A percentile compares a stretch with the other conserved stretches of the same genome.
phyloP scores from a whole-genome alignment of 2,888 invertebrate genomes.

The Pecten maximus region DNA sequence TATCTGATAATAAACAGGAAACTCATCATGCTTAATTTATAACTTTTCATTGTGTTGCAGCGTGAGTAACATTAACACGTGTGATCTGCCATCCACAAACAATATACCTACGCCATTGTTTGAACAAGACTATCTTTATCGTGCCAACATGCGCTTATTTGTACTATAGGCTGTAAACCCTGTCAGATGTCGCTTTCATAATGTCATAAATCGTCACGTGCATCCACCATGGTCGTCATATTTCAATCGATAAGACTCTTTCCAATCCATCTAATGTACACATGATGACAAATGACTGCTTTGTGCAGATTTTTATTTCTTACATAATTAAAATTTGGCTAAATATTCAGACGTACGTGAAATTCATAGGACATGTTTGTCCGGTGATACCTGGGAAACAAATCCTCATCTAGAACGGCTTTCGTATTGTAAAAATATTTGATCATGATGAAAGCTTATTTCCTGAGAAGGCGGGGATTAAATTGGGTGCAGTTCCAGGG shows the following conservation, averaged over 20 bases:
- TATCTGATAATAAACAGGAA: no score
- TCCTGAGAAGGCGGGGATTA: background rate
- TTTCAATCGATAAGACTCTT: background rate
- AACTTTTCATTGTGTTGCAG: no score
- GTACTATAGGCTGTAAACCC: no score
- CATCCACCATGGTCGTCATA: background rate
- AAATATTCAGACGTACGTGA: background rate
- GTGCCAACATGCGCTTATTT: no score
- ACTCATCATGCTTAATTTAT: no score
- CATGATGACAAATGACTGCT: background rate
- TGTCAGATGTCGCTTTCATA: no score
- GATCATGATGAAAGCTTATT: background rate
- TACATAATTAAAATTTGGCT: background rate
- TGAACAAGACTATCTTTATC: no score
- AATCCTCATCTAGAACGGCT: background rate
- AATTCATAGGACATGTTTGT: background rate
- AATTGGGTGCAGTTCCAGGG: background rate
- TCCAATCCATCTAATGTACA: slow-evolving; percentile 1
- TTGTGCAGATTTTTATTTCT: background rate
- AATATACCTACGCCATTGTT: no score
- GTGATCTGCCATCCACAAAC: no score
- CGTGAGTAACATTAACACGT: no score
- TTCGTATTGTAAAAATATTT: background rate
- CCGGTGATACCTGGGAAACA: background rate
- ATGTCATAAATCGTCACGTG: background rate